Evolutionary conservation across 2,888 invertebrate species (phyloP), one percentile per base, ranked within the genome.

Genomic region (Synergus itoensis): DNA sequence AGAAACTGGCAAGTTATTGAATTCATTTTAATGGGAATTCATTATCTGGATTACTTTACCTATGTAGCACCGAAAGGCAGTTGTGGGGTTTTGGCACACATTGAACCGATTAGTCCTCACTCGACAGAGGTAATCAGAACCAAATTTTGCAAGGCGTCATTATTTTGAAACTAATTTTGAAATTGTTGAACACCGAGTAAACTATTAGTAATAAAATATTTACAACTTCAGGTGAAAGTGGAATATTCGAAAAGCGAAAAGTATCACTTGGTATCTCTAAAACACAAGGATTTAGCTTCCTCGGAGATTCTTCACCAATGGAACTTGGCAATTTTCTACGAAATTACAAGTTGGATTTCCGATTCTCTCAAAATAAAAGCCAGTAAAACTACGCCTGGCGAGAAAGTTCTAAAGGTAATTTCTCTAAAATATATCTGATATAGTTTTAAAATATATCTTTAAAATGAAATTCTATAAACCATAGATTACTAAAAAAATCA

Each of bases 1-100:
- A 91, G 91, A 83, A 88, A 89, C 77, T 91, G 88, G 87, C 89
- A 90, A 76, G 85, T 83, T n/a, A 80, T 90, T n/a, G 88, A 89
- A 80, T 83, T 88, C 41, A 87, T 87, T 14, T 84, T 92, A 65
- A 77, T 90, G 36, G 89, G 88, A 14, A 79, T 91, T 60, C 91
- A 92, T 82, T 84, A 91, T 53, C 79, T 92, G 65, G 92, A 92
- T 83, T 91, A 92, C 77, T 88, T 89, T 45, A 90, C 89, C 53
- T 92, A 91, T 65, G 86, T 91, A 11, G 90, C 92, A 21, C 90
- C 91, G 16, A 87, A 85, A 83, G 91, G 91, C 16, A 92, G 90
- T 57, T 92, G 91, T 76, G 92, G 91, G 69, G 78, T 91, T 60
- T 86, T 89, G 48, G 84, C 87, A 57, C 89, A 90, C 77, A 85